Base-by-base conservation (phyloP, 2,888 invertebrate genomes). In the Hipparchia semele region DNA sequence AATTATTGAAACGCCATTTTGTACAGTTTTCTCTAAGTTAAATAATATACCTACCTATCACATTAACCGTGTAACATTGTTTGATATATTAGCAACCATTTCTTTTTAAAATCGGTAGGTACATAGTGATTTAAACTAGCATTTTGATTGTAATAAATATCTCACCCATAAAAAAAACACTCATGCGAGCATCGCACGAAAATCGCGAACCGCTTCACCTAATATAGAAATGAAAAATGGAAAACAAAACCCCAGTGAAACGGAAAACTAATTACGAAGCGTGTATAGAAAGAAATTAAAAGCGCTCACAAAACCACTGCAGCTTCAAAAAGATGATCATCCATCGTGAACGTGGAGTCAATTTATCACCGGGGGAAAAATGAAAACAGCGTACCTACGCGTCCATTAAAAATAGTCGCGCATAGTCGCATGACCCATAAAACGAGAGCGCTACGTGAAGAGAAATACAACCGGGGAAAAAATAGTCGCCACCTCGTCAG, bases 401-500 rank as follows among this genome's bases (percentile, higher is more conserved):
- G 85, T 89, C 91, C 91, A 92, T 93, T 93, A 93, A 93, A 94
- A 94, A 92, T 93, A 92, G 92, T 93, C 88, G 88, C 90, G 87
- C 90, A 91, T 91, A 92, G 91, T 91, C 90, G 87, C 87, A 90
- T 94, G 93, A 94, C 94, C 94, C 92, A 93, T 92, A 93, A 93
- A 93, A 92, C 90, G 91, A 86, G 90, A 85, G 89, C 87, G 88
- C 89, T 84, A 87, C 86, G 88, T 89, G 87, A 87, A 93, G 90
- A 90, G 90, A 89, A 93, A 92, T 86, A 90, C 87, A 88, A 89
- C 87, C 83, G 87, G 86, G 85, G 87, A 90, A 90, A 88, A 88
- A 85, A 83, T 87, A 86, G 86, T 83, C 86, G 81, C 85, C 87
- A 89, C 90, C 90, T 89, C 90, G 90, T 87, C 90, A 89, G 85